Conservation (phyloP, 2,797 vertebrate genomes). For the Tarsius wallacei region DNA sequence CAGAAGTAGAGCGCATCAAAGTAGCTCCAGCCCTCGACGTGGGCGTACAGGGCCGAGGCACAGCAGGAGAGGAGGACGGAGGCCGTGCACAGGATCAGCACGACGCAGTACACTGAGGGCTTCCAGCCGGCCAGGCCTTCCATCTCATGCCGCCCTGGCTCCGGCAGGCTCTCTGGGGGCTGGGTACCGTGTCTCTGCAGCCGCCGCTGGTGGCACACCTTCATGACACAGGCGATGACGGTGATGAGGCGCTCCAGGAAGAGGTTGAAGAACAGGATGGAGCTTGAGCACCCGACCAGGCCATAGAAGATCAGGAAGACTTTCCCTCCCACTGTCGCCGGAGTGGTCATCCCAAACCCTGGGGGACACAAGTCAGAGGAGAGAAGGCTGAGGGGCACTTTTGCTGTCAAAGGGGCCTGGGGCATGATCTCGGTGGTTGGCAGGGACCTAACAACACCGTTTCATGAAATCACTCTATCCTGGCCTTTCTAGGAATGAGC, state of each 20-base stretch:
- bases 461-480: neutral
- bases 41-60: conserved; percentile 96
- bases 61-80: conserved; percentile 96
- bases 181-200: conserved; percentile 91
- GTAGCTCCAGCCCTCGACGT: conserved; percentile 96
- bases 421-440: neutral
- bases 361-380: conserved; percentile 86
- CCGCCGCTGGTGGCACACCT: conserved; percentile 93
- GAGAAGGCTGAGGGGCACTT: conserved; percentile 67
- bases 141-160: conserved; percentile 80
- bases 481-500: neutral
- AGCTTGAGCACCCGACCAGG: conserved; percentile 96
- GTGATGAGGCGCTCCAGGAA: conserved; percentile 98
- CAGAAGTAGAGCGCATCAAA: conserved; percentile 98
- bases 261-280: conserved; percentile 98
- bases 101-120: conserved; percentile 97
- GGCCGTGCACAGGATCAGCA: conserved; percentile 96
- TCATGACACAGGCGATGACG: conserved; percentile 95
- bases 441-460: neutral
- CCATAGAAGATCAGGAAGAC: conserved; percentile 98
- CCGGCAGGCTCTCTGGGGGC: conserved; percentile 87
- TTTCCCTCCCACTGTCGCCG: conserved; percentile 95
- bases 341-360: conserved; percentile 99
- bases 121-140: conserved; percentile 95
- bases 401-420: neutral